These are phyloP conservation scores for Nomada goodeniana DNA, from an alignment of 2,888 invertebrate genomes.

Conservation along the genomic window DNA sequence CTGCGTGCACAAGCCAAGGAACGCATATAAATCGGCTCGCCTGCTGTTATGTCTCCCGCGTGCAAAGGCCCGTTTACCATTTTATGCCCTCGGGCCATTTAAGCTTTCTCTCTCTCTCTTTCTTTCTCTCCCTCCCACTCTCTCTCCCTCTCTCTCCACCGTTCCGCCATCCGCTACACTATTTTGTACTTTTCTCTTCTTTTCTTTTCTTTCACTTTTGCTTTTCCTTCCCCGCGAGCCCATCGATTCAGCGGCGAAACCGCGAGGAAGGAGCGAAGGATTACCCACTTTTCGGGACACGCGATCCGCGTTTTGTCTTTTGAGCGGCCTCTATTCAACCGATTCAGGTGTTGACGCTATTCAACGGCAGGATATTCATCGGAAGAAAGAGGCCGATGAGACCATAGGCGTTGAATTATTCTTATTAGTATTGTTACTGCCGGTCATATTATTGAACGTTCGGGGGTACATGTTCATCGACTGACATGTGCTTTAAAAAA, in stretches of 20 bases:
- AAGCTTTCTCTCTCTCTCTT: conserved; percentile 20
- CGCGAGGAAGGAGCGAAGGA: neutral
- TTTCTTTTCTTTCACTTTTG: conserved; percentile 5
- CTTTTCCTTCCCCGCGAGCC: neutral
- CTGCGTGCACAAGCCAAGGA: conserved; percentile 74
- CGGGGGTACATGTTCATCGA: too few species aligned
- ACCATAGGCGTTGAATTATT: too few species aligned
- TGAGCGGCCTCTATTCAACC: neutral
- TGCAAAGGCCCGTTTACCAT: conserved; percentile 74
- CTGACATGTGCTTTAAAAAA: too few species aligned
- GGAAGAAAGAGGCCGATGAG: too few species aligned
- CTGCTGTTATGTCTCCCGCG: conserved; percentile 79
- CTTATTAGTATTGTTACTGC: too few species aligned
- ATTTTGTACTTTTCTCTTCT: neutral
- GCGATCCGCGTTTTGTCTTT: neutral
- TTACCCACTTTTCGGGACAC: neutral
- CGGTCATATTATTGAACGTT: too few species aligned
- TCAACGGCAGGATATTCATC: neutral
- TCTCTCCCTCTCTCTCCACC: neutral
- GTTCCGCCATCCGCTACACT: neutral
- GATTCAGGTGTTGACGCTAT: neutral
- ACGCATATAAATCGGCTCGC: conserved; percentile 78
- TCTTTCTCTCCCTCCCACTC: too few species aligned
- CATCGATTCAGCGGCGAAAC: conserved; percentile 20
- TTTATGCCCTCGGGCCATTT: conserved; percentile 74